These are phyloP conservation scores for Psettodes erumei DNA, from an alignment of 2,113 vertebrate species.

Conservation along the genomic window DNA sequence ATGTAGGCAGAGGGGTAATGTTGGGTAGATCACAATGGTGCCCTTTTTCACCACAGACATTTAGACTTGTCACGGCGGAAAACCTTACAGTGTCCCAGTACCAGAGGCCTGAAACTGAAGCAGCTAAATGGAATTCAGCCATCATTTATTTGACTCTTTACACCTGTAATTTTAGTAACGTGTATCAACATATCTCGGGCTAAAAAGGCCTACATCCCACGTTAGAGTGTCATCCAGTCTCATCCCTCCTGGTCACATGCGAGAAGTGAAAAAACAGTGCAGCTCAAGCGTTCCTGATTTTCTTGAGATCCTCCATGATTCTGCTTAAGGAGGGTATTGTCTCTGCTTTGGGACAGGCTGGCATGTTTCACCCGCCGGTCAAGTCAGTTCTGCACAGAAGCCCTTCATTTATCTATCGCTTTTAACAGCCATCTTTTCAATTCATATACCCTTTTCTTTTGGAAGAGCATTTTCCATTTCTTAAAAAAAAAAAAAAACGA, in stretches of 20 bases:
- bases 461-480: neutral
- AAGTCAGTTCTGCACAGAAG: too few relatives aligned
- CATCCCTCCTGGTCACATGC: neutral
- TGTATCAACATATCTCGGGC: neutral
- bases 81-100: neutral
- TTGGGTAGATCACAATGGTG: neutral
- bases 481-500: slow-evolving; percentile 5
- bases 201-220: neutral
- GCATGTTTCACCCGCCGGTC: too few relatives aligned
- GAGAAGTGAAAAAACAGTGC: neutral
- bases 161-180: neutral
- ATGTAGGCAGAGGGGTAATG: neutral
- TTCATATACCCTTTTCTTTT: neutral
- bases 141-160: neutral
- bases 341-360: slow-evolving; percentile 14
- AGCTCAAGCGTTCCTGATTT: neutral
- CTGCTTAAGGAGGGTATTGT: neutral
- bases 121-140: slow-evolving; percentile 12
- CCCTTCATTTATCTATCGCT: slow-evolving; percentile 16
- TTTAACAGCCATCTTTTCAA: neutral
- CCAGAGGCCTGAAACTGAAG: slow-evolving; percentile 6
- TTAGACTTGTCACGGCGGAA: slow-evolving; percentile 1
- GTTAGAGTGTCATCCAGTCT: neutral
- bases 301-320: neutral
- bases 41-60: slow-evolving; percentile 3